These are phyloP conservation scores for Synanceia verrucosa DNA, from an alignment of 2,797 vertebrate species.

Conservation along the genomic window DNA sequence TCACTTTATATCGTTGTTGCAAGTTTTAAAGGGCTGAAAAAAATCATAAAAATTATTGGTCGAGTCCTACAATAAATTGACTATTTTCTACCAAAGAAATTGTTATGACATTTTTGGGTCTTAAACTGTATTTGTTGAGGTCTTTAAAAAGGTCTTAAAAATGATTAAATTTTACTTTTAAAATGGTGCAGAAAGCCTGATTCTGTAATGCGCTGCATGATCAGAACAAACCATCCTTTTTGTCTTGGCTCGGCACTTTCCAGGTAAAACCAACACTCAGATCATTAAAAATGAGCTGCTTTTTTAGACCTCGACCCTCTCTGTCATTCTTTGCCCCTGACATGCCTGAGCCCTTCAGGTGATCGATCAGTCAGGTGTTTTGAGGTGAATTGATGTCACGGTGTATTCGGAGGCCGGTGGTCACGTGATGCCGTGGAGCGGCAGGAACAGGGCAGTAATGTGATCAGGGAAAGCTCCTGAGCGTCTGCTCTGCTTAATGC, in stretches of 20 bases:
- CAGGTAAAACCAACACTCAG: slow-evolving; percentile 32
- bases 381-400: slow-evolving; percentile 66
- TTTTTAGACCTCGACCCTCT: slow-evolving; percentile 37
- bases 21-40: too few species aligned
- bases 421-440: slow-evolving; percentile 57
- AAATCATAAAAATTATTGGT: too few species aligned
- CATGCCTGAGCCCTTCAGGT: slow-evolving; percentile 47
- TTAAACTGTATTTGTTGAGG: too few species aligned
- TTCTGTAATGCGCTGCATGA: slow-evolving; percentile 20
- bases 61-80: too few species aligned
- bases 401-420: slow-evolving; percentile 58
- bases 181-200: too few species aligned
- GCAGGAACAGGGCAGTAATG: slow-evolving; percentile 58
- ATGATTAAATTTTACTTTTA: too few species aligned
- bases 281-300: slow-evolving; percentile 24
- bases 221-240: slow-evolving; percentile 40
- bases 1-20: too few species aligned
- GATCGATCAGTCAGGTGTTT: slow-evolving; percentile 70
- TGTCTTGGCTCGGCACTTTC: neutral
- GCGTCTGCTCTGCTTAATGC: slow-evolving; percentile 43
- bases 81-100: too few species aligned
- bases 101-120: too few species aligned
- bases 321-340: slow-evolving; percentile 44
- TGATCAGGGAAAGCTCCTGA: slow-evolving; percentile 65
- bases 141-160: too few species aligned